Base-by-base conservation (phyloP, 2,888 invertebrate genomes). In the Drosophila anomalata region DNA sequence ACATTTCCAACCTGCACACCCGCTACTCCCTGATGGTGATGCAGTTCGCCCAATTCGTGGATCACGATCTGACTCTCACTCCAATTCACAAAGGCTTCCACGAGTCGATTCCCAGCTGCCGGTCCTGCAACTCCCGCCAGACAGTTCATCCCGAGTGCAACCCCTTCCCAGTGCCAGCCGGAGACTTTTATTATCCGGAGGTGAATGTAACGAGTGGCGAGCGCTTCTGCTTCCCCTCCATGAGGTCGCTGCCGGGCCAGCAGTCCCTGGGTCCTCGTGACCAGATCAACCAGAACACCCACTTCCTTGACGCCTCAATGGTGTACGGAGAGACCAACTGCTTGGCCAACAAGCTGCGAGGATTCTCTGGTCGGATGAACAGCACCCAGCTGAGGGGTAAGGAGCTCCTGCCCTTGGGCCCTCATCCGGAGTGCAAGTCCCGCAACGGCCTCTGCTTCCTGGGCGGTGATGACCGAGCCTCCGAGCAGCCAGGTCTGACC, bases 21-120 rank as follows among this genome's bases (percentile, higher is more conserved):
- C 93, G 97, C 6, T 98, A 98, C 91, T 96, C 97, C 0, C 92
- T 98, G 17, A 96, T 98, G 96, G 94, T 96, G 42, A 98, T 98
- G 98, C 98, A 98, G 92, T 98, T 95, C 87, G 98, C 97, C 0
- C 98, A 98, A 91, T 96, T 99, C 87, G 91, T 98, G 20, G 98
- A 98, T 91, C 98, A 98, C 92, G 98, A 98, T 90, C 93, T 99
- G 54, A 98, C 98, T 0, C 95, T 98, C 94, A 98, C 98, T 0
- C 98, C 97, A 1, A 97, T 97, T 59, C 97, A 96, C 87, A 96
- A 96, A 93, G 97, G 97, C 84, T 97, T 97, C 93, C 96, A 96
- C 89, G 96, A 97, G 84, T 97, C 97, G 0, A 97, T 98, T 76
- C 96, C 98, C 0, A 96, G 97, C 89, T 98, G 98, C 84, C 94